These are phyloP conservation scores for Acleris holmiana DNA, from an alignment of 2,888 invertebrate species.

Conservation along the genomic window DNA sequence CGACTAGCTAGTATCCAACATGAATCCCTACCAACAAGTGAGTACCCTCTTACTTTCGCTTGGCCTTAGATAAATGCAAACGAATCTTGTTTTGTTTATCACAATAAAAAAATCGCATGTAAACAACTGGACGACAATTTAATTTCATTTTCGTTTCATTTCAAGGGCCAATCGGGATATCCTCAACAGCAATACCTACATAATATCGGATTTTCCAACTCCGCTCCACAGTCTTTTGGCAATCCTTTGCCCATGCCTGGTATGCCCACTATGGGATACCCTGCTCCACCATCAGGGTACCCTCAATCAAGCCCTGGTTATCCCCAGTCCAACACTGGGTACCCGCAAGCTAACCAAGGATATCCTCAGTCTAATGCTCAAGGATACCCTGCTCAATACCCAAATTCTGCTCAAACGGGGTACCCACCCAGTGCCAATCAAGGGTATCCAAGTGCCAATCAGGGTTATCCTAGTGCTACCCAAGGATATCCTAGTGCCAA, in stretches of 20 bases:
- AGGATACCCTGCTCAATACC: constrained; percentile 40
- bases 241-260: constrained; percentile 79
- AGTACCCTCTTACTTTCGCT: constrained; percentile 43
- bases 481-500: constrained; percentile 33
- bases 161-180: constrained; percentile 83
- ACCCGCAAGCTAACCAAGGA: constrained; percentile 45
- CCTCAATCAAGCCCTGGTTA: constrained; percentile 57
- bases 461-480: constrained; percentile 38
- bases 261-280: constrained; percentile 72
- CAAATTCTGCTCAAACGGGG: constrained; percentile 42
- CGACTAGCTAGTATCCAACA: constrained; percentile 47
- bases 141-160: constrained; percentile 59
- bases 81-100: constrained; percentile 68
- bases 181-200: constrained; percentile 77
- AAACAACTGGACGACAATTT: constrained; percentile 29
- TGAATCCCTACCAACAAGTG: constrained; percentile 78
- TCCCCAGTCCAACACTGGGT: constrained; percentile 49
- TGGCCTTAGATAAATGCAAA: constrained; percentile 32
- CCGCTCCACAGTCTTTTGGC: constrained; percentile 79
- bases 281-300: constrained; percentile 63
- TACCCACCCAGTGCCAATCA: constrained; percentile 43
- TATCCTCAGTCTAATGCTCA: constrained; percentile 45
- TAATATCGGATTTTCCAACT: constrained; percentile 78
- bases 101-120: constrained; percentile 48
- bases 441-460: constrained; percentile 16